Evolutionary conservation across 2,797 vertebrate species (phyloP), one percentile per base, ranked within the genome.

Genomic region (Halcyon badia): DNA sequence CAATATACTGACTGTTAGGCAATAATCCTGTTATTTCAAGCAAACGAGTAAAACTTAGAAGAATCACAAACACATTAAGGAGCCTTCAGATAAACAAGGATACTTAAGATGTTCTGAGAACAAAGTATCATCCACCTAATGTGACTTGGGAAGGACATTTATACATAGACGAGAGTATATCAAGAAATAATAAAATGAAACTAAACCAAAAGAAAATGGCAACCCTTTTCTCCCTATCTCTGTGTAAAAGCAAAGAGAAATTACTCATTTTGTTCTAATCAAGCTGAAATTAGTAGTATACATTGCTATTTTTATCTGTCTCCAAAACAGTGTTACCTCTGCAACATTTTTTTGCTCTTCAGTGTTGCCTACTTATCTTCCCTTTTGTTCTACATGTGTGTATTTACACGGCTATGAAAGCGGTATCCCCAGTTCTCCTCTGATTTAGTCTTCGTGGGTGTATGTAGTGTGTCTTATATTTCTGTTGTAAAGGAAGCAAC

Each of bases 81-180:
- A 51, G 14, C 35, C 37, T 57, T 76, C 46, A 54, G 41, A 56
- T n/a, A 72, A 85, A 7, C 6, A 73, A 58, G 28, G 44, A 30
- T 37, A 58, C 20, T 51, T 65, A 37, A 5, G 20, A 69, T 1
- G 8, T 64, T 72, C 58, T 66, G 24, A 83, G 13, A 72, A 66
- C 22, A 66, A 66, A 79, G 15, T 65, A 22, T n/a, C 24, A 22
- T 75, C 25, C 9, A 52, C 22, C 25, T 84, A 42, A 39, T 33
- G 20, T 51, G 44, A 56, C 10, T 71, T 46, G 51, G 21, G 26
- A 89, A 85, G 46, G 14, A 39, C 35, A 4, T 54, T 64, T 83
- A 33, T 57, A 51, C 2, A 10, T 6, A 82, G 37, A 31, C 0
- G 0, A 61, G 33, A 5, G 8, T 48, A 22, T 44, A 41, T 42